phyloP scores from a whole-genome alignment of 1,140 invertebrate genomes.

The Asbolus verrucosus region DNA sequence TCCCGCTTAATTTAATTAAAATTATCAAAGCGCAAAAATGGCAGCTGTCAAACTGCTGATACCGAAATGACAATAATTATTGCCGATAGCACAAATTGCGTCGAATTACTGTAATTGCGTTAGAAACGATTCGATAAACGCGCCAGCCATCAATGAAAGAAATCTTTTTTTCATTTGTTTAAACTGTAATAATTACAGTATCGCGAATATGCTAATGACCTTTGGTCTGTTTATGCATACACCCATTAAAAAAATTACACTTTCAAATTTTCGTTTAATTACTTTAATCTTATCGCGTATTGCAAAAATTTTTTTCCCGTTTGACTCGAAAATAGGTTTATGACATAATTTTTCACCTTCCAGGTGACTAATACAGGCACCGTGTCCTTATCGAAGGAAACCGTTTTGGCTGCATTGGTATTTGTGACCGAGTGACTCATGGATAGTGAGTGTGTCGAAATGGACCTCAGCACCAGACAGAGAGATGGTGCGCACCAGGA shows the following conservation, averaged over 20 bases:
- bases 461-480: constrained; percentile 63
- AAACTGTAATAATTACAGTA: constrained; percentile 31
- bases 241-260: constrained; percentile 35
- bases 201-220: constrained; percentile 13
- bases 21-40: constrained; percentile 1
- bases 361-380: constrained; percentile 38
- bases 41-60: neutral
- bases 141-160: neutral
- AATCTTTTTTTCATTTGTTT: constrained; percentile 4
- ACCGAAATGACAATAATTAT: no score
- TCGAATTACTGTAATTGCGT: constrained; percentile 15
- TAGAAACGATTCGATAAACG: constrained; percentile 1
- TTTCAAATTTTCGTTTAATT: constrained; percentile 46
- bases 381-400: constrained; percentile 23
- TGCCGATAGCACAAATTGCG: constrained; percentile 6
- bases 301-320: constrained; percentile 19
- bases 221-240: neutral
- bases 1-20: constrained; percentile 8
- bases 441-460: constrained; percentile 60
- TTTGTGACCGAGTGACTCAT: constrained; percentile 43
- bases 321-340: constrained; percentile 28
- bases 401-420: constrained; percentile 9
- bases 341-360: constrained; percentile 34
- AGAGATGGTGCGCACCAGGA: constrained; percentile 45
- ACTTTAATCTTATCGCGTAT: constrained; percentile 45